Evolutionary conservation across 1,140 invertebrate genomes (phyloP), one percentile per base, ranked within the genome.

Genomic region (Pissodes strobi): DNA sequence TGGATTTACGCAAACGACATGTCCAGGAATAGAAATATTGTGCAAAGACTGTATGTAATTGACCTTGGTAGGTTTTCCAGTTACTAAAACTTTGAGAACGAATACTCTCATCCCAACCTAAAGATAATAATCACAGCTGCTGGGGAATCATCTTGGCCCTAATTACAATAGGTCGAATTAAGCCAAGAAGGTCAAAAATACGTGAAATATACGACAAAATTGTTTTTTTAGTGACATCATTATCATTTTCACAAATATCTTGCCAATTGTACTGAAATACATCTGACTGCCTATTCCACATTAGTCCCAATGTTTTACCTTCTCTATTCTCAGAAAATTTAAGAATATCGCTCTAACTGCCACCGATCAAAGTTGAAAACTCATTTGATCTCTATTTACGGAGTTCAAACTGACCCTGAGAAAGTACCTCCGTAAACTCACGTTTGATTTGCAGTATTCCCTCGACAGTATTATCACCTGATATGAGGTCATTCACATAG

Each of bases 151-250:
- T 64, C 37, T 72, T 68, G 6, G 51, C 64, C 25, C 48, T 59
- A 2, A 76, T 56, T 18, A 67, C 66, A 6, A 75, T 62, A 12
- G 74, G 71, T 1, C 48, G 57, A 6, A 75, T 10, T 10, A 74
- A 64, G 1, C 72, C 72, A 9, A 76, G 15, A 1, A 71, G 76
- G 56, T 76, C 75, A 48, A 68, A 78, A 3, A 75, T 58, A n/a
- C 43, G 37, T 43, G 71, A 55, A 10, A 68, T 55, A 5, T 18
- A n/a, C 9, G 67, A 69, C 13, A 72, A 55, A 41, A 41, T n/a
- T n/a, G n/a, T n/a, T n/a, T n/a, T n/a, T n/a, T n/a, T 34, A n/a
- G n/a, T n/a, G n/a, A n/a, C n/a, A n/a, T n/a, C n/a, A n/a, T n/a
- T n/a, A n/a, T n/a, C n/a, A n/a, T n/a, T n/a, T n/a, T n/a, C n/a